phyloP scores from a whole-genome alignment of 92 coral and sea anemone genomes.

The Siderastrea siderea region DNA sequence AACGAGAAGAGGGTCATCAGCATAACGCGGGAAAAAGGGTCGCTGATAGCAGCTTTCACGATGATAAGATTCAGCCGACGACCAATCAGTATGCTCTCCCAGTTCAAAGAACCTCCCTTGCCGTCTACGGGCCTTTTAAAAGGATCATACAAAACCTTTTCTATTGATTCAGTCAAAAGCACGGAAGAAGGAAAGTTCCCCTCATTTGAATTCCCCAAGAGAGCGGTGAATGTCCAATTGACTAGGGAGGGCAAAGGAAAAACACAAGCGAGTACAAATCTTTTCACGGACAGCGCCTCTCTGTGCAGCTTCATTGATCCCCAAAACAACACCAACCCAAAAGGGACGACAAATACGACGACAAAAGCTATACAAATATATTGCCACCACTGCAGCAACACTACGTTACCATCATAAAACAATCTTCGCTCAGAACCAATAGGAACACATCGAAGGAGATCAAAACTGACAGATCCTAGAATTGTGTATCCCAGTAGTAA shows the following conservation, averaged over 20 bases:
- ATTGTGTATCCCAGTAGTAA: conserved; percentile 83
- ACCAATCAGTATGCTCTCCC: conserved; percentile 84
- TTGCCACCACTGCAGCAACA: conserved; percentile 85
- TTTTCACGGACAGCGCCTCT: conserved; percentile 52
- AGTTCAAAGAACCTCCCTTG: conserved; percentile 62
- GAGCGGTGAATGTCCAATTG: conserved; percentile 25
- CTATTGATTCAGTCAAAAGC: conserved; percentile 25
- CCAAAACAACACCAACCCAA: conserved; percentile 64
- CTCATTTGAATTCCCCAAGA: neutral
- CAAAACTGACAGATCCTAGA: conserved; percentile 58
- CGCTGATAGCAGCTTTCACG: conserved; percentile 57
- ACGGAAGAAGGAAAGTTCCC: neutral
- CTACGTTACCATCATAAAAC: conserved; percentile 69
- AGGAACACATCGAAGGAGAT: conserved; percentile 67
- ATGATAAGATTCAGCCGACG: conserved; percentile 68
- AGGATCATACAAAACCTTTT: conserved; percentile 54
- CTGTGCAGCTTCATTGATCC: conserved; percentile 73
- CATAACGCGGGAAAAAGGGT: conserved; percentile 60
- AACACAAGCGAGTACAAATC: conserved; percentile 61
- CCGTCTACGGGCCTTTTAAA: conserved; percentile 48
- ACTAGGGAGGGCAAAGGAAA: conserved; percentile 71
- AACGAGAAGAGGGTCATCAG: conserved; percentile 64
- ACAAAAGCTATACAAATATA: conserved; percentile 58
- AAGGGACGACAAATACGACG: conserved; percentile 68
- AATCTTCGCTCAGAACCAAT: conserved; percentile 56